Conservation (phyloP, 2,888 invertebrate genomes). For the Drosophila rubida region DNA sequence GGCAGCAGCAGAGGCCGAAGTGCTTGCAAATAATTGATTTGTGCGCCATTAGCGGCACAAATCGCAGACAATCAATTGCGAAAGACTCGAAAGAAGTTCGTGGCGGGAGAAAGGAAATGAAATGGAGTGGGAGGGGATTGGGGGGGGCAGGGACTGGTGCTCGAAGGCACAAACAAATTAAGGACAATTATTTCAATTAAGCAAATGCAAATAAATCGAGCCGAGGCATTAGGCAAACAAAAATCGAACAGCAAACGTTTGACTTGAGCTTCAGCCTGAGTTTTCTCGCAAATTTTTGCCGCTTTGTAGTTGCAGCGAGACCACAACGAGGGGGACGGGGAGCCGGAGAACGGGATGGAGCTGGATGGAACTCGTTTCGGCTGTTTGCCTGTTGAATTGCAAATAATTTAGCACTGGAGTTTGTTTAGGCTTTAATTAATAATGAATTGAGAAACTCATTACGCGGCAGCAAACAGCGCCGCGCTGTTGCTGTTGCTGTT, state of each 20-base stretch:
- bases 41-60: slow-evolving; percentile 72
- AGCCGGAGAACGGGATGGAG: too few species aligned
- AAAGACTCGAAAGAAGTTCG: slow-evolving; percentile 10
- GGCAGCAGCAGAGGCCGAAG: slow-evolving; percentile 30
- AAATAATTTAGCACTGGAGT: slow-evolving; percentile 73
- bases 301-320: slow-evolving; percentile 23
- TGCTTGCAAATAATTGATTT: slow-evolving; percentile 76
- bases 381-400: slow-evolving; percentile 67
- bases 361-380: slow-evolving; percentile 12
- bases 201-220: slow-evolving; percentile 80
- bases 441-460: slow-evolving; percentile 80
- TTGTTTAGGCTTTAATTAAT: slow-evolving; percentile 78
- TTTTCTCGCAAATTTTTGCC: slow-evolving; percentile 35
- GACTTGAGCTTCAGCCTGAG: slow-evolving; percentile 17
- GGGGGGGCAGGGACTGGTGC: slow-evolving; percentile 33
- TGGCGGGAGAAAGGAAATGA: neutral
- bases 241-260: slow-evolving; percentile 60
- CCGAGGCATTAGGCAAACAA: slow-evolving; percentile 69
- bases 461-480: slow-evolving; percentile 69
- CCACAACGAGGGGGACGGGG: neutral
- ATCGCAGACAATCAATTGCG: slow-evolving; percentile 79
- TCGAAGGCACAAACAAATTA: slow-evolving; percentile 77
- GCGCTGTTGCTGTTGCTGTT: too few species aligned
- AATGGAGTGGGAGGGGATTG: neutral
- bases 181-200: slow-evolving; percentile 81